These are phyloP conservation scores for Ursus arctos DNA, from an alignment of 2,113 vertebrate genomes.

Conservation along the genomic window DNA sequence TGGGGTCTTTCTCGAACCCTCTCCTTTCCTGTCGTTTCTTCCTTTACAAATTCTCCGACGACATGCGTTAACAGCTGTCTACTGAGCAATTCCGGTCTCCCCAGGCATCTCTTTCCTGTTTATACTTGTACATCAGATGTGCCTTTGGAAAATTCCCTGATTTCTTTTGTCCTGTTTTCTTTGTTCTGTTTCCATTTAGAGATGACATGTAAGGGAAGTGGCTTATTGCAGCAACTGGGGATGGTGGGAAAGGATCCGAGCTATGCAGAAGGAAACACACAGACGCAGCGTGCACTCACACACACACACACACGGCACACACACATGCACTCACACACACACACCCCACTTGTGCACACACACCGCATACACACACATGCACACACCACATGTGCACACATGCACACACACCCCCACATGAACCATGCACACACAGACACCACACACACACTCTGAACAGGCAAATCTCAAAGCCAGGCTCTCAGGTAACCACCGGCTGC, in stretches of 20 bases:
- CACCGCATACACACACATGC: neutral
- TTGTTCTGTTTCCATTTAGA: constrained; percentile 87
- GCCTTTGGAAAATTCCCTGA: constrained; percentile 83
- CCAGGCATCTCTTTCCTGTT: constrained; percentile 84
- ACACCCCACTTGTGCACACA: neutral
- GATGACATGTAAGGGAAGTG: constrained; percentile 83
- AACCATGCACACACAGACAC: neutral
- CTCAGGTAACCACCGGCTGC: neutral
- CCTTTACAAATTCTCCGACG: constrained; percentile 22
- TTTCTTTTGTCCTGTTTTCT: constrained; percentile 83
- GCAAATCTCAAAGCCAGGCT: constrained; percentile 67
- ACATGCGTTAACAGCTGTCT: constrained; percentile 76
- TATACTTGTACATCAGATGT: constrained; percentile 83
- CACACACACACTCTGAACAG: neutral
- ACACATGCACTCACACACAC: neutral
- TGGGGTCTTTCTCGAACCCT: neutral
- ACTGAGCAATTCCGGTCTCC: constrained; percentile 70
- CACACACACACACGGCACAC: neutral
- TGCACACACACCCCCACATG: neutral
- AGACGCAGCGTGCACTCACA: neutral
- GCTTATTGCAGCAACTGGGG: constrained; percentile 75
- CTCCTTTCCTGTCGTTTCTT: neutral
- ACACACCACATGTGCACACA: neutral
- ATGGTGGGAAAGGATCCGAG: constrained; percentile 67
- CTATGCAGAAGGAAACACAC: neutral